phyloP scores from a whole-genome alignment of 2,888 invertebrate genomes.

The Cerastis rubricosa region DNA sequence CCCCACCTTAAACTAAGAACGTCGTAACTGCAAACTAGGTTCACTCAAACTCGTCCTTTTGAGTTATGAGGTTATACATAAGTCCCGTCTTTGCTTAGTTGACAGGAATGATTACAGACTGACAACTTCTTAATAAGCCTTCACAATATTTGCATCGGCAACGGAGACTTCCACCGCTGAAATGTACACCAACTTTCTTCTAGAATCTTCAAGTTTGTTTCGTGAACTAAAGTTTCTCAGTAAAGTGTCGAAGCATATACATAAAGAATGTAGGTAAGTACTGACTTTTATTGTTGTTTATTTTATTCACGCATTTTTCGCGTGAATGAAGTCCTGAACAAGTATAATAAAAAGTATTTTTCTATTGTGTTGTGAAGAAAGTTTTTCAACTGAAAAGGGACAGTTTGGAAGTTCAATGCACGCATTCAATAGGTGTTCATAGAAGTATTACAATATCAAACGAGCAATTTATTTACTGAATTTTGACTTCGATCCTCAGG shows the following conservation, averaged over 20 bases:
- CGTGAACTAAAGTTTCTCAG: slow-evolving; percentile 52
- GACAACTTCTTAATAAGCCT: slow-evolving; percentile 88
- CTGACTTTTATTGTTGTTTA: slow-evolving; percentile 61
- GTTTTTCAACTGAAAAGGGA: slow-evolving; percentile 54
- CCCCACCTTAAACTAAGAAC: slow-evolving; percentile 65
- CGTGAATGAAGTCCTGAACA: slow-evolving; percentile 55
- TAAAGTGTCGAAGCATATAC: slow-evolving; percentile 53
- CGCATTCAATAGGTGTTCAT: neutral
- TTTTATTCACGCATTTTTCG: slow-evolving; percentile 59
- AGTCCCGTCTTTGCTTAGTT: slow-evolving; percentile 77
- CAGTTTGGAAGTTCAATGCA: slow-evolving; percentile 53
- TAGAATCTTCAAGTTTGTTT: slow-evolving; percentile 69
- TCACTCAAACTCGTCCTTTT: slow-evolving; percentile 67
- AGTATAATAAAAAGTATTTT: slow-evolving; percentile 58
- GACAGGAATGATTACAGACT: slow-evolving; percentile 86
- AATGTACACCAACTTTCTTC: slow-evolving; percentile 80
- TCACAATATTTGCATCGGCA: slow-evolving; percentile 86
- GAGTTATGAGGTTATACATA: slow-evolving; percentile 53
- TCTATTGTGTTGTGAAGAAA: slow-evolving; percentile 60
- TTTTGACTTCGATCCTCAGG: neutral
- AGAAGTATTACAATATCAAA: neutral
- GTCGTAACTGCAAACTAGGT: slow-evolving; percentile 64
- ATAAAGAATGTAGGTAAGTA: slow-evolving; percentile 61
- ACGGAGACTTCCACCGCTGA: slow-evolving; percentile 73
- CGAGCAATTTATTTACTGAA: neutral